Evolutionary conservation across 2,113 vertebrate genomes (phyloP).

Genomic region (Andinoacara biseriatus): DNA sequence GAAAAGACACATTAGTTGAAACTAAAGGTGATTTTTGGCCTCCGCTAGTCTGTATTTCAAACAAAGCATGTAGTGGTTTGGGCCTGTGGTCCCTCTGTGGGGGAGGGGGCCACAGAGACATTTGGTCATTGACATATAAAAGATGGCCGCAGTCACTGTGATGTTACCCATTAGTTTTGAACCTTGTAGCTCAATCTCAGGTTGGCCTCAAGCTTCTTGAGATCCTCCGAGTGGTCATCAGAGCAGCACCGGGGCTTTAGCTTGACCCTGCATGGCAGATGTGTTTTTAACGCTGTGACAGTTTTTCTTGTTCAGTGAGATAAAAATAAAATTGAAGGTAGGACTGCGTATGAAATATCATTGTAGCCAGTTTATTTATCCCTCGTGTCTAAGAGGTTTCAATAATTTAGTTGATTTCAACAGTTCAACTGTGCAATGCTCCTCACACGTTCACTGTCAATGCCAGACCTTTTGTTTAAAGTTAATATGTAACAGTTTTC

Average conservation of each 20-base stretch:
- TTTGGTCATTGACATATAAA: not conserved
- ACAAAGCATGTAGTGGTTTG: not conserved
- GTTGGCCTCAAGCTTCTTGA: not conserved
- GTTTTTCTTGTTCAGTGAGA: not conserved
- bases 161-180: not conserved
- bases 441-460: not conserved
- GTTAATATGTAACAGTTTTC: not conserved
- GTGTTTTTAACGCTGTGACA: accelerated
- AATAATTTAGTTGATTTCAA: too few species aligned
- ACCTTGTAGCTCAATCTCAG: not conserved
- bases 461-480: too few species aligned
- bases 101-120: too few species aligned
- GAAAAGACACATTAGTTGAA: not conserved
- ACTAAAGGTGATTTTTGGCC: too few species aligned
- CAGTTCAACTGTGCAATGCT: not conserved
- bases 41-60: too few species aligned
- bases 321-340: not conserved
- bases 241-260: too few species aligned
- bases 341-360: accelerated
- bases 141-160: not conserved
- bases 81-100: too few species aligned
- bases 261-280: accelerated
- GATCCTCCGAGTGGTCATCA: too few species aligned
- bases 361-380: not conserved
- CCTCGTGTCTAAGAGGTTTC: too few species aligned